Evolutionary conservation across 53 echinoderm and acorn worm genomes (phyloP).

Genomic region (Glandiceps talaboti): DNA sequence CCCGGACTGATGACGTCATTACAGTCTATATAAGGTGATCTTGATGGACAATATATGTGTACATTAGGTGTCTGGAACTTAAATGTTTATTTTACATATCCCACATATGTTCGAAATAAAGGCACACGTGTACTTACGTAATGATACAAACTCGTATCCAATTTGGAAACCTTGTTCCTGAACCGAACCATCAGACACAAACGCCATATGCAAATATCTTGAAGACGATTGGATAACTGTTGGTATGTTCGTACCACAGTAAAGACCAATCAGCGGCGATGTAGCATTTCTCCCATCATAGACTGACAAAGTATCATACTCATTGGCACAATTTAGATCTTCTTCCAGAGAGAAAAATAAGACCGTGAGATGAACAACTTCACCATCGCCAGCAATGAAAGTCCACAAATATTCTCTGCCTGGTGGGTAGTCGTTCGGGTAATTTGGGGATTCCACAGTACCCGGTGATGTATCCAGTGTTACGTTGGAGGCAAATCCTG

Average conservation of each 20-base stretch:
- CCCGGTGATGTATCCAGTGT: conserved; percentile 31
- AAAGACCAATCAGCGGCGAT: background rate
- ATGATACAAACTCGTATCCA: background rate
- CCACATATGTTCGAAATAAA: too few species aligned
- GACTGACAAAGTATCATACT: background rate
- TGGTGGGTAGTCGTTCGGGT: conserved; percentile 44
- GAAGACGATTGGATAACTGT: background rate
- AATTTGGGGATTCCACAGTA: conserved; percentile 43
- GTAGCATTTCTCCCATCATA: background rate
- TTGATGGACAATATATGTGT: too few species aligned
- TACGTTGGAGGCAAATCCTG: background rate
- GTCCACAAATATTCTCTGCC: conserved; percentile 7
- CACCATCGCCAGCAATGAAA: background rate
- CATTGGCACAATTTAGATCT: background rate
- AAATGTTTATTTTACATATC: too few species aligned
- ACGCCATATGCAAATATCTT: background rate
- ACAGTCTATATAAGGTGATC: too few species aligned
- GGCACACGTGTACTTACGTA: too few species aligned
- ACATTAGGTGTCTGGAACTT: too few species aligned
- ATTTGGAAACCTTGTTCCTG: background rate
- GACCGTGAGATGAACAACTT: background rate
- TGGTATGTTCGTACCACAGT: background rate
- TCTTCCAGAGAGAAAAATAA: background rate
- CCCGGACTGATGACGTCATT: too few species aligned
- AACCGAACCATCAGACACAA: background rate